Conservation (phyloP, 2,113 vertebrate species). For the Leptosomus discolor region DNA sequence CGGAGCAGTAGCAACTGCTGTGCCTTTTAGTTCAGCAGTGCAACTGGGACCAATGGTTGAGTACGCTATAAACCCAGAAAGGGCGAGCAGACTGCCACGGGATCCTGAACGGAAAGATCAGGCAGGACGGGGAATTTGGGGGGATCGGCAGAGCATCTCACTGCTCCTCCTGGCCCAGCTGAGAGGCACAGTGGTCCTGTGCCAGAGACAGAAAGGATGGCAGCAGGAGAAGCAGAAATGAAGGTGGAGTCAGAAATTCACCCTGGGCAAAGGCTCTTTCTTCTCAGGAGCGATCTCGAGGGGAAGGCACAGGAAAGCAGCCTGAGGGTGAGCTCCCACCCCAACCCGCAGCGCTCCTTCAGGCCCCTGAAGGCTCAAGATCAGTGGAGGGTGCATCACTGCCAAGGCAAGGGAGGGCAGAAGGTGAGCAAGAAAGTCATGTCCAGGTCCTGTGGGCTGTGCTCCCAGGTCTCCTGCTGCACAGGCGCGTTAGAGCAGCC, state of each 20-base stretch:
- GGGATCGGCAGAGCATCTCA: neutral
- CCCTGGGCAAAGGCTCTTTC: neutral
- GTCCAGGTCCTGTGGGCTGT: neutral
- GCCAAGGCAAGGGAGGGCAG: neutral
- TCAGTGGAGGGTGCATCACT: neutral
- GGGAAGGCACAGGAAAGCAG: neutral
- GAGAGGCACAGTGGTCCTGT: neutral
- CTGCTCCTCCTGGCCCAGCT: neutral
- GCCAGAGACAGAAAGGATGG: neutral
- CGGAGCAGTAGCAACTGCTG: neutral
- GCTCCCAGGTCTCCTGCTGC: neutral
- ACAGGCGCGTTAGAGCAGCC: neutral
- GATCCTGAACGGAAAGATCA: neutral
- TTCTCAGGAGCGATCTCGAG: neutral
- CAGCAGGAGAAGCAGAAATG: neutral
- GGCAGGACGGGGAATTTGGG: neutral
- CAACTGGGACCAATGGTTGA: fast-evolving
- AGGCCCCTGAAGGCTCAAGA: neutral
- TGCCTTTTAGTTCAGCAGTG: neutral
- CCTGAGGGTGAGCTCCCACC: neutral
- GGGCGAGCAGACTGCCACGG: neutral
- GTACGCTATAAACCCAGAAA: neutral
- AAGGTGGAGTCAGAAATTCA: neutral
- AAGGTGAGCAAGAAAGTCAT: neutral
- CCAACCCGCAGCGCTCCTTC: neutral